phyloP scores from a whole-genome alignment of 2,113 vertebrate species.

The Emydura subglobosa region DNA sequence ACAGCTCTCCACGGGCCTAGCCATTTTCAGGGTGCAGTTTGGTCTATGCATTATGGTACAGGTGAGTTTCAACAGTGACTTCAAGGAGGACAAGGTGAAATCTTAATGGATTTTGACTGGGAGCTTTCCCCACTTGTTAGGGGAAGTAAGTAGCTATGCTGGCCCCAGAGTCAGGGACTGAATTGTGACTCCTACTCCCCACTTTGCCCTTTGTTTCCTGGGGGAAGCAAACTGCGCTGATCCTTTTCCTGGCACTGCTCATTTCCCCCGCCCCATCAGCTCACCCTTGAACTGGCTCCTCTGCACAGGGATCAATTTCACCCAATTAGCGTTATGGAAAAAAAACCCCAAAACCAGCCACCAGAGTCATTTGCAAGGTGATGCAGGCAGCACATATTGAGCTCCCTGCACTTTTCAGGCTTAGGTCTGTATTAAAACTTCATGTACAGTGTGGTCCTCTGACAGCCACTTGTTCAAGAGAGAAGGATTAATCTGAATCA shows the following conservation, averaged over 20 bases:
- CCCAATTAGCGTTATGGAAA: background rate
- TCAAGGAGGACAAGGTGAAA: background rate
- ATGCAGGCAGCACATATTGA: background rate
- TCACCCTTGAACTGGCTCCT: background rate
- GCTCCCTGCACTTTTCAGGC: background rate
- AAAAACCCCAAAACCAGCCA: too few species aligned
- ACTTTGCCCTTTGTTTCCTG: background rate
- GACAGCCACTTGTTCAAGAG: background rate
- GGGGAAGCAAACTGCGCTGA: background rate
- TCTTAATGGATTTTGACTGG: background rate
- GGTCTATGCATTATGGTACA: accelerated
- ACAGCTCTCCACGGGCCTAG: too few species aligned
- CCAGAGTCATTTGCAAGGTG: background rate
- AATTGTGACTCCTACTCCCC: background rate
- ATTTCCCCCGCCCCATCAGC: accelerated
- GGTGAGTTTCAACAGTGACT: background rate
- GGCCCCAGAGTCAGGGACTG: background rate
- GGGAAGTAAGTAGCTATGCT: accelerated
- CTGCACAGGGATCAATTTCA: background rate
- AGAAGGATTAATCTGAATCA: background rate
- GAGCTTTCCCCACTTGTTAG: background rate
- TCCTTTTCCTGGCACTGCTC: background rate
- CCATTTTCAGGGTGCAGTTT: background rate
- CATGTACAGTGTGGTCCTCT: background rate
- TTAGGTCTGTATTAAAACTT: background rate